Percentiles rank a stretch among this genome's conserved stretches.
Evolutionary conservation across 2,113 vertebrate species (phyloP).

Genomic region (Chrysochloris asiatica): DNA sequence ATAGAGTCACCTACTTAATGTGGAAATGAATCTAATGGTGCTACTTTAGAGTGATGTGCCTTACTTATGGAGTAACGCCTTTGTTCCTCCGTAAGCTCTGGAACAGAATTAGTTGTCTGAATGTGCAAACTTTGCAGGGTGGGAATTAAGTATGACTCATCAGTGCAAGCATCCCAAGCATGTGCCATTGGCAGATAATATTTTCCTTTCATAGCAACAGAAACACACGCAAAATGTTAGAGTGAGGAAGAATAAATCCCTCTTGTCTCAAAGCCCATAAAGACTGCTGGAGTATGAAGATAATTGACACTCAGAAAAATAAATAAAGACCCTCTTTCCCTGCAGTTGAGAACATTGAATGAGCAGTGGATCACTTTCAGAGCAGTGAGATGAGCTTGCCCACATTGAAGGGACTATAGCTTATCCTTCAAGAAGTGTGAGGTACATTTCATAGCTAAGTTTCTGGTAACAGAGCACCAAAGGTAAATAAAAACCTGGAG

Average conservation of each 20-base stretch:
- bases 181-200: neutral
- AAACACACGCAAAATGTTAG: neutral
- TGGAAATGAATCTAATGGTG: neutral
- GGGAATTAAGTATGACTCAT: neutral
- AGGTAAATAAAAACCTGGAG: neutral
- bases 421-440: neutral
- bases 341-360: neutral
- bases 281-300: neutral
- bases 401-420: accelerated
- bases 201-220: neutral
- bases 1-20: neutral
- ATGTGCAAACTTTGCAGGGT: neutral
- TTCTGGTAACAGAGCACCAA: accelerated
- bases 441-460: neutral
- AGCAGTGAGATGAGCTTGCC: neutral
- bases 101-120: neutral
- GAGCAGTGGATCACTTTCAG: too few relatives aligned
- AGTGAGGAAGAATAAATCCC: neutral
- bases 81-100: neutral
- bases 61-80: too few relatives aligned
- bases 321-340: neutral
- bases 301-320: neutral
- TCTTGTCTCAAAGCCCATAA: neutral
- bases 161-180: neutral
- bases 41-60: neutral